Evolutionary conservation across 92 coral and sea anemone genomes (phyloP).

Genomic region (Plumapathes pennacea): DNA sequence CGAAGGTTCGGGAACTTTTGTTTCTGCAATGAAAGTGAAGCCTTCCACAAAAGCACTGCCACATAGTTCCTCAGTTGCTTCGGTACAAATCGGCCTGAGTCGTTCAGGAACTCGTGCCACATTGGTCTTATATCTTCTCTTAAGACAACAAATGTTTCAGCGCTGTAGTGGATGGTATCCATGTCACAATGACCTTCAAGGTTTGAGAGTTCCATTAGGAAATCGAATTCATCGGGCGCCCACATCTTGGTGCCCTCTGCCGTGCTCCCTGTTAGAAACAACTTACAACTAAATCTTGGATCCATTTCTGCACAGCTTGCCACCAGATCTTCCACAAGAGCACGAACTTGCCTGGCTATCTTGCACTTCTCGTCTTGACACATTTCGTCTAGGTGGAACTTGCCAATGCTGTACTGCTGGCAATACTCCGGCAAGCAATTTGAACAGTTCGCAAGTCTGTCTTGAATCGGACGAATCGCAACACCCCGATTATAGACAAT

Average conservation of each 20-base stretch:
- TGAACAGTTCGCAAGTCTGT: too few relatives aligned
- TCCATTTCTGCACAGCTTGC: conserved; percentile 8
- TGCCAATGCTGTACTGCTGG: conserved; percentile 12
- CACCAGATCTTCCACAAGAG: conserved; percentile 17
- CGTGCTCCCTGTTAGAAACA: conserved; percentile 17
- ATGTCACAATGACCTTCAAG: too few relatives aligned
- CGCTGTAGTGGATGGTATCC: too few relatives aligned
- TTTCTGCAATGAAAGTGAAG: conserved; percentile 2
- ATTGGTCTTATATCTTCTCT: too few relatives aligned
- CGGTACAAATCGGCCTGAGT: too few relatives aligned
- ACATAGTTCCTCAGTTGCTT: too few relatives aligned
- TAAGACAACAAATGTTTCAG: too few relatives aligned
- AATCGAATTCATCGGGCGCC: too few relatives aligned
- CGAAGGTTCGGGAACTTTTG: conserved; percentile 11
- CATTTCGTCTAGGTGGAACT: conserved; percentile 11
- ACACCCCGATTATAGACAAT: background rate
- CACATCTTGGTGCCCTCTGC: conserved; percentile 33
- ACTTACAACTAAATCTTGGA: conserved; percentile 4
- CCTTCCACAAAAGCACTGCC: conserved; percentile 23
- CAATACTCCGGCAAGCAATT: conserved; percentile 5
- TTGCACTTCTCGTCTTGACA: conserved; percentile 26
- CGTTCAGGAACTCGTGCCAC: too few relatives aligned
- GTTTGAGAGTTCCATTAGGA: too few relatives aligned
- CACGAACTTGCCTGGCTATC: conserved; percentile 9
- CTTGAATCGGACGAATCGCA: too few relatives aligned